These are phyloP conservation scores for Euura saliciscinereae DNA, from an alignment of 1,140 invertebrate genomes.

Conservation along the genomic window DNA sequence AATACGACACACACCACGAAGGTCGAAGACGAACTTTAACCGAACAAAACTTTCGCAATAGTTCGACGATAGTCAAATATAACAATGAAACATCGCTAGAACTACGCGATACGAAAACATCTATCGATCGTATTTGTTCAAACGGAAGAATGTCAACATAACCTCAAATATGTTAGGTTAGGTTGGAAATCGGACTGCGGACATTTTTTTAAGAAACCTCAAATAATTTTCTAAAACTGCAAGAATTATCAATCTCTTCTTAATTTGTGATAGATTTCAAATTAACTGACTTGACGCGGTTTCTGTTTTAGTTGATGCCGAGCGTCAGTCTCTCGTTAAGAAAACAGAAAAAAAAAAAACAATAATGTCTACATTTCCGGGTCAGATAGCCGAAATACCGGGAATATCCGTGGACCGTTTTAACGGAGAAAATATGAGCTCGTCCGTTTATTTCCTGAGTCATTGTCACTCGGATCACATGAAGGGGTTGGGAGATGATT, in stretches of 20 bases:
- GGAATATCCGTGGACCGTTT: conserved; percentile 70
- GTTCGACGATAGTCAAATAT: too few species aligned
- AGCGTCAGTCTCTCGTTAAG: neutral
- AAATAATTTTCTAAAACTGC: too few species aligned
- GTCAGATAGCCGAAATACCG: conserved; percentile 67
- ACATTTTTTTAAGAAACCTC: too few species aligned
- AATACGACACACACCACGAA: too few species aligned
- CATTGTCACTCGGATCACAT: conserved; percentile 75
- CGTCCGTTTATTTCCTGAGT: conserved; percentile 68
- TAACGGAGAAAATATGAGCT: conserved; percentile 55
- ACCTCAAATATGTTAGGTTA: too few species aligned
- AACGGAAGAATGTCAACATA: too few species aligned
- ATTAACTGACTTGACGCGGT: conserved; percentile 25
- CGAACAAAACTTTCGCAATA: too few species aligned
- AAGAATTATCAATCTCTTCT: neutral
- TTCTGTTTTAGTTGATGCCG: conserved; percentile 37
- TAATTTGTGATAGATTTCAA: neutral
- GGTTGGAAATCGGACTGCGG: too few species aligned
- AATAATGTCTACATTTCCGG: conserved; percentile 67
- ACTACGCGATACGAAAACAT: too few species aligned
- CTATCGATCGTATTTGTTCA: too few species aligned
- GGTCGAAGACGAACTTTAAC: too few species aligned
- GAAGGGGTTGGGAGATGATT: conserved; percentile 57
- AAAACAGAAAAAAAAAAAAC: conserved; percentile 29
- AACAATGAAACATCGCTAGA: too few species aligned